Evolutionary conservation across 35 echinoderm and acorn worm species (phyloP).

Genomic region (Acanthaster planci): DNA sequence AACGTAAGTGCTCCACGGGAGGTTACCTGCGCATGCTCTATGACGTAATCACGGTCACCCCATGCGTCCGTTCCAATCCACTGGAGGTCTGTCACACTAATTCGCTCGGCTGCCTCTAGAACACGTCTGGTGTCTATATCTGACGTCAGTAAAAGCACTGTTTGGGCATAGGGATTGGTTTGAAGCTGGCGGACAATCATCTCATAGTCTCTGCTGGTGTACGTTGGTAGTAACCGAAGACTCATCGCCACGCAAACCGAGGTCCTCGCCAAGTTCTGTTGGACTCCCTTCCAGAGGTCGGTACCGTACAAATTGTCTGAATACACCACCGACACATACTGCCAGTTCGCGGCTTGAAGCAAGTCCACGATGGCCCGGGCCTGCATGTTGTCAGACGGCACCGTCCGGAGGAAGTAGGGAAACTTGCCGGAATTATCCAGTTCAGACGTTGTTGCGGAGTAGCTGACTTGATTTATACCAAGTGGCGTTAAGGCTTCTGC

Average conservation of each 20-base stretch:
- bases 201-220: conserved; percentile 12
- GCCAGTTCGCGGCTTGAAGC: conserved; percentile 56
- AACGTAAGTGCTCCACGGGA: conserved; percentile 59
- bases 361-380: conserved; percentile 62
- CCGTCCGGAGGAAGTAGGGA: conserved; percentile 77
- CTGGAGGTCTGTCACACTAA: conserved; percentile 64
- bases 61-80: conserved; percentile 92
- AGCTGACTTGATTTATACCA: conserved; percentile 67
- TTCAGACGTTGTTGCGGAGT: conserved; percentile 55
- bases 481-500: conserved; percentile 65
- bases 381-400: conserved; percentile 80
- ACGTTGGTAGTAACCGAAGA: conserved; percentile 17
- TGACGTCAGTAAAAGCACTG: conserved; percentile 78
- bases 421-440: conserved; percentile 56
- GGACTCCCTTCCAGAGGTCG: conserved; percentile 63
- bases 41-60: conserved; percentile 75
- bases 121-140: conserved; percentile 64
- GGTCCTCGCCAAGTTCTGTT: background rate
- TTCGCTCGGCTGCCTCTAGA: conserved; percentile 65
- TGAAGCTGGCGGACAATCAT: conserved; percentile 38
- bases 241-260: conserved; percentile 86
- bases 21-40: conserved; percentile 33
- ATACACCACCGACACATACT: conserved; percentile 82
- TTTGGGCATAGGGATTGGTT: conserved; percentile 60
- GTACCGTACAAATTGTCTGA: conserved; percentile 78